A percentile compares a stretch with the other conserved stretches of the same genome.
Evolutionary conservation across 35 echinoderm and acorn worm species (phyloP).

Genomic region (Hemicentrotus pulcherrimus): DNA sequence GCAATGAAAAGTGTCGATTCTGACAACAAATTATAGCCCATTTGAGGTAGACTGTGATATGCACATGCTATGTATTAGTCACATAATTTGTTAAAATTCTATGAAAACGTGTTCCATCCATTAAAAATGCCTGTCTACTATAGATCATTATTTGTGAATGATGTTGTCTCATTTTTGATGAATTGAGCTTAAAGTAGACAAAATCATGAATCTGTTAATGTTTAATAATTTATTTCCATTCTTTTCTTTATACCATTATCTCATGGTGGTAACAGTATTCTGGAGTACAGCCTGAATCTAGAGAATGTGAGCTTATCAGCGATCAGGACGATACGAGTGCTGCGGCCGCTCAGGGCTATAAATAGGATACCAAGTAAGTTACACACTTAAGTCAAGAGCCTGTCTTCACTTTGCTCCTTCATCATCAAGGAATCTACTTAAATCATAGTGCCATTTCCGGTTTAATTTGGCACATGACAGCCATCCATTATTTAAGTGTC

Average conservation of each 20-base stretch:
- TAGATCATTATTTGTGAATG: too few species aligned
- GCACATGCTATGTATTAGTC: neutral
- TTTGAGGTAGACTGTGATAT: neutral
- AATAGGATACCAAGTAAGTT: constrained; percentile 99
- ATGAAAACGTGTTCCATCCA: neutral
- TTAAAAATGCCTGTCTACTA: neutral
- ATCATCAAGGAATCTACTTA: too few species aligned
- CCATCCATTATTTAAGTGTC: too few species aligned
- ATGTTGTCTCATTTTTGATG: too few species aligned
- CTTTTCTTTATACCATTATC: constrained; percentile 19
- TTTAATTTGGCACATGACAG: too few species aligned
- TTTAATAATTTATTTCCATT: neutral
- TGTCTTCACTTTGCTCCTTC: too few species aligned
- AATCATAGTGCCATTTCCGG: too few species aligned
- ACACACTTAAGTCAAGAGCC: neutral
- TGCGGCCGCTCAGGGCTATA: constrained; percentile 88
- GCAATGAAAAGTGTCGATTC: neutral
- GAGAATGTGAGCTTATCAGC: constrained; percentile 87
- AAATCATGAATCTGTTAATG: neutral
- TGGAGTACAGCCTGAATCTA: constrained; percentile 81
- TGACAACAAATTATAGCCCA: neutral
- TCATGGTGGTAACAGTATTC: constrained; percentile 56
- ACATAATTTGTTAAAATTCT: neutral
- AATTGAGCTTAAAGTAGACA: neutral
- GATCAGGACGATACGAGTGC: constrained; percentile 89